Conservation (phyloP, 2,797 vertebrate genomes). For the Pangasius macronema region DNA sequence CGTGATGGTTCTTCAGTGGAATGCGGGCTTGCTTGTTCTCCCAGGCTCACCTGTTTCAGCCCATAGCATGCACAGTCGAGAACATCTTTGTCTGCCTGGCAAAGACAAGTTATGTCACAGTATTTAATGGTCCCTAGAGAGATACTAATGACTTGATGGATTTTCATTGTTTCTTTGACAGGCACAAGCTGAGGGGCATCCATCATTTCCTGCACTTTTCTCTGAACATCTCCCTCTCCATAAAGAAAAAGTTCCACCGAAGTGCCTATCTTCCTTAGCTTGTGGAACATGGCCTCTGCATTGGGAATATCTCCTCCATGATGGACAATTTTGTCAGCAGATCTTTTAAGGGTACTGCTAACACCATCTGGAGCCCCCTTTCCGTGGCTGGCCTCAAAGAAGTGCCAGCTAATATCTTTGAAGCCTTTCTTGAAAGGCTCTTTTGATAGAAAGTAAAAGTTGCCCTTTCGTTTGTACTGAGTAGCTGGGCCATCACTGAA, state of each 20-base stretch:
- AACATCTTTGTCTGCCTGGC: too few relatives aligned
- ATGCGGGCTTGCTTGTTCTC: too few relatives aligned
- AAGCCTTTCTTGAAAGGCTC: conserved; percentile 1
- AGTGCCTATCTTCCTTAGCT: not conserved
- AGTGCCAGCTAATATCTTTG: conserved; percentile 23
- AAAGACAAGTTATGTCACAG: too few relatives aligned
- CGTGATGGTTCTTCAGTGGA: too few relatives aligned
- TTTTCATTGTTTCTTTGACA: conserved; percentile 10
- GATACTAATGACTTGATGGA: conserved; percentile 3
- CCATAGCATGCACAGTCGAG: too few relatives aligned
- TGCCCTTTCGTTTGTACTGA: too few relatives aligned
- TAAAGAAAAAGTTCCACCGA: not conserved
- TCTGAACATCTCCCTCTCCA: not conserved
- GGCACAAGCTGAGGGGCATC: not conserved
- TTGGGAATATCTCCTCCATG: conserved; percentile 4
- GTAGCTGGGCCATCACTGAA: conserved; percentile 29
- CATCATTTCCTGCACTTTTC: not conserved
- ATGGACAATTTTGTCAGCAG: not conserved
- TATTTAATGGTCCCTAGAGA: not conserved
- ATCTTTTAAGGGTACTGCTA: not conserved
- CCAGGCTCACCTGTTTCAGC: too few relatives aligned
- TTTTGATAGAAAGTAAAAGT: too few relatives aligned
- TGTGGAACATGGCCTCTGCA: conserved; percentile 6
- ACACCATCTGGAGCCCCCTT: conserved; percentile 34
- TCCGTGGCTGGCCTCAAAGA: conserved; percentile 32